Evolutionary conservation across 2,113 vertebrate genomes (phyloP), one percentile per base, ranked within the genome.

Genomic region (Pipra filicauda): DNA sequence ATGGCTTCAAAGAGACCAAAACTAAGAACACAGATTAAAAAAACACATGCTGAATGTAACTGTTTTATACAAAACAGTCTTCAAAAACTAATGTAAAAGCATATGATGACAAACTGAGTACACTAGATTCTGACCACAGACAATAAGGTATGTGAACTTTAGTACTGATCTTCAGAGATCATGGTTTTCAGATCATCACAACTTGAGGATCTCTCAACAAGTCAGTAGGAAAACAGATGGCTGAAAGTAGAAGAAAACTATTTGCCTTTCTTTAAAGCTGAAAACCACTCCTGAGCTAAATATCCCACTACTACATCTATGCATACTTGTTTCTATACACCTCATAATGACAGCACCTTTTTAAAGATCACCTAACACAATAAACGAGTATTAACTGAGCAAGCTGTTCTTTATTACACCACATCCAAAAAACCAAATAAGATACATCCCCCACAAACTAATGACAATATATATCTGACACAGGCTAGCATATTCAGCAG

Each of bases 1-100:
- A 99, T 99, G 71, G 99, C 99, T 98, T 99, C 99, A 98, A 99
- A 99, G 81, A 99, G 98, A 72, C 99, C 99, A 98, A 99, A 99
- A 77, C 99, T 99, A 95, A 58, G 54, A 91, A 89, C 4, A 91
- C 12, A 58, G 87, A 66, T 26, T 59, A 70, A 94, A 83, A 54
- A 49, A 95, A 92, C 85, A 35, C 1, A 3, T n/a, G 31, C 22
- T 44, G 11, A 83, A 83, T 58, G 2, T 28, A 74, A 79, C 52
- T 70, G 23, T 57, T 84, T 49, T 46, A 75, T 18, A 76, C 8
- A 71, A 74, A 70, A 54, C 1, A 44, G 41, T 71, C 54, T 85
- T 95, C 17, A 83, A 3, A 75, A 76, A 67, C 7, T 44, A 74
- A 66, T 15, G 17, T 46, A 91, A 94, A 94, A 67, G 31, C 11